These are phyloP conservation scores for Drepanosiphum platanoidis DNA, from an alignment of 2,888 invertebrate genomes.

Conservation along the genomic window DNA sequence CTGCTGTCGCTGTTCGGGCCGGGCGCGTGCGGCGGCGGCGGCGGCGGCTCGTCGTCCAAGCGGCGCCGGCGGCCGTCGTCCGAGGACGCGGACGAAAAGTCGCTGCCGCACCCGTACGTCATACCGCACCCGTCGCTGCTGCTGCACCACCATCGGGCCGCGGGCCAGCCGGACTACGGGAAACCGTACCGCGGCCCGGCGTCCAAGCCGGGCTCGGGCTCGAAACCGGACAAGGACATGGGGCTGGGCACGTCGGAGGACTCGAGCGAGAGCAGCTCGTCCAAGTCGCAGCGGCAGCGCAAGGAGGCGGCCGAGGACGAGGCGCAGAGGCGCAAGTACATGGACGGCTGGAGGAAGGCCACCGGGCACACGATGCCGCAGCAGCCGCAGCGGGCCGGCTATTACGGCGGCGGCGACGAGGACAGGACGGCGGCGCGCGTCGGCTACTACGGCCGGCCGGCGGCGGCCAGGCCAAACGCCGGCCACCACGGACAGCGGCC, in stretches of 20 bases:
- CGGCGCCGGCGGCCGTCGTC: conserved; percentile 25
- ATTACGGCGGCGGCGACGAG: conserved; percentile 69
- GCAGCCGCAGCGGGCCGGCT: conserved; percentile 67
- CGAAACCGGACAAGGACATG: conserved; percentile 73
- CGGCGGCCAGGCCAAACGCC: not conserved
- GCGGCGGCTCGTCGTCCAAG: conserved; percentile 36
- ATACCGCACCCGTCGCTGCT: conserved; percentile 75
- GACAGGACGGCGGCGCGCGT: not conserved
- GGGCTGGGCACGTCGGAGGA: conserved; percentile 87
- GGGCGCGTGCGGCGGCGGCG: conserved; percentile 74
- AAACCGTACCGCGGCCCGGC: conserved; percentile 63
- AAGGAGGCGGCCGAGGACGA: conserved; percentile 71
- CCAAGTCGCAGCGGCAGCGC: conserved; percentile 74
- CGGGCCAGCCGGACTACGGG: conserved; percentile 62
- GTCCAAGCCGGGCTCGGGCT: conserved; percentile 39
- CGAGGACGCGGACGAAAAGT: conserved; percentile 66
- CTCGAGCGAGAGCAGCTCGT: conserved; percentile 82
- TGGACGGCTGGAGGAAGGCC: conserved; percentile 77
- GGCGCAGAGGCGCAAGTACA: conserved; percentile 73
- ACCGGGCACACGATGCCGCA: conserved; percentile 66
- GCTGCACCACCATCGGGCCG: conserved; percentile 57
- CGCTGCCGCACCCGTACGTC: conserved; percentile 76
- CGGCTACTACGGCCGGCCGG: not conserved
- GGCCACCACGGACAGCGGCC: not conserved
- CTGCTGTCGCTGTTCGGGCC: conserved; percentile 86